Base-by-base conservation (phyloP, 2,797 vertebrate species). In the Lepilemur ruficaudatus region DNA sequence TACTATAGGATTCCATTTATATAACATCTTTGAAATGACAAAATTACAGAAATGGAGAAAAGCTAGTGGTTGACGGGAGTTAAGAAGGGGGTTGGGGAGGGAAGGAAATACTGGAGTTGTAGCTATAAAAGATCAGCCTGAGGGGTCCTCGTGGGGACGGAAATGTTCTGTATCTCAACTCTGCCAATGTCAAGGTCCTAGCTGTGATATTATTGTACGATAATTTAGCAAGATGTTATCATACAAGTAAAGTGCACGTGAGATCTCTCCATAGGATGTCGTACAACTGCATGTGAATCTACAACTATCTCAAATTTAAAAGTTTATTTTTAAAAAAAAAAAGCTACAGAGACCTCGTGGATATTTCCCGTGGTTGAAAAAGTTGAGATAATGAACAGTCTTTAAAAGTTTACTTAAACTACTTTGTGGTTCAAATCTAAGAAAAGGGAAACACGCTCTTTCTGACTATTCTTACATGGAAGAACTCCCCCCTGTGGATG, bases 11-110 rank as follows among this genome's bases (percentile, higher is more conserved):
- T 2, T 41, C 3, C 35, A 76, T 7, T 38, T 57, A 32, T 5
- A 1, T 79, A 67, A 76, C 23, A 65, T 23, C 57, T 69, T 41
- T 79, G 17, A 70, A 72, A 50, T 52, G 70, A 67, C 35, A 59
- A 72, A 50, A 63, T 52, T 55, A 38, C 20, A 78, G 63, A 30
- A 28, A 13, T 30, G 14, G 88, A 89, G 65, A 75, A 38, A 5
- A 65, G n/a, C 41, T 0, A 0, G 0, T 25, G 48, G 61, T 1
- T 79, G 32, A 25, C 4, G 18, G 1, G 6, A 70, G 22, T 4
- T 32, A 7, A 30, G 5, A 76, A 55, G 18, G 28, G 23, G 17
- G 5, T 15, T 7, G 52, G 0, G 20, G 5, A 28, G 3, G 57
- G 35, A 86, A 73, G 12, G 55, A 50, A 52, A 13, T 8, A 6